Evolutionary conservation across 2,797 vertebrate genomes (phyloP).

Genomic region (Coregonus ussuriensis): DNA sequence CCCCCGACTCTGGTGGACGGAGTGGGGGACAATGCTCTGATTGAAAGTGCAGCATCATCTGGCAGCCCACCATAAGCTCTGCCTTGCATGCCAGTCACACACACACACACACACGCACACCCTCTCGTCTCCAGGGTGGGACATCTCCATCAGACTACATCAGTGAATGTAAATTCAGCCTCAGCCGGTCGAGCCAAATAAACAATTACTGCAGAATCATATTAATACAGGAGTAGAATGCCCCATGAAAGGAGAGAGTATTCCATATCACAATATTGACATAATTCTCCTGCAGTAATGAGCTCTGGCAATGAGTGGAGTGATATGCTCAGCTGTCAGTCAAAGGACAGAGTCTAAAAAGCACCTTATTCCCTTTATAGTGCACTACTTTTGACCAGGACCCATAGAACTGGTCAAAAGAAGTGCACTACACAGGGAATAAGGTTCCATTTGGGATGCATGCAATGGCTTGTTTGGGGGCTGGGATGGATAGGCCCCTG

Average conservation of each 20-base stretch:
- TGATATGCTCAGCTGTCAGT: conserved; percentile 64
- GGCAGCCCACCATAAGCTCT: conserved; percentile 50
- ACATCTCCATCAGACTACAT: conserved; percentile 56
- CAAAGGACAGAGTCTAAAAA: conserved; percentile 18
- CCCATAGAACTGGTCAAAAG: neutral
- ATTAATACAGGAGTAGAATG: conserved; percentile 48
- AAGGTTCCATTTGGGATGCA: neutral
- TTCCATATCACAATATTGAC: conserved; percentile 67
- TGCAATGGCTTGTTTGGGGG: neutral
- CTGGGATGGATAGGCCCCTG: neutral
- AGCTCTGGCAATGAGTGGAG: conserved; percentile 51
- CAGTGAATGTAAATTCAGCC: conserved; percentile 66
- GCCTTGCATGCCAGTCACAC: conserved; percentile 44
- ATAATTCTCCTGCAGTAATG: conserved; percentile 55
- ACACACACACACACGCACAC: neutral
- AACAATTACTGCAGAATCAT: conserved; percentile 64
- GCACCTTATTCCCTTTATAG: neutral
- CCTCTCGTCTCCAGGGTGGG: conserved; percentile 35
- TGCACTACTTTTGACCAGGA: neutral
- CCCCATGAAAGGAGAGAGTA: conserved; percentile 36
- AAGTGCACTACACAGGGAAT: neutral
- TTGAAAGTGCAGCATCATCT: conserved; percentile 39
- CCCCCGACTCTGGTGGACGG: conserved; percentile 23
- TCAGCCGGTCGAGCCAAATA: conserved; percentile 57
- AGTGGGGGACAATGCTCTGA: conserved; percentile 28